Conservation (phyloP, 2,888 invertebrate species). For the Cheiracanthium punctorium region DNA sequence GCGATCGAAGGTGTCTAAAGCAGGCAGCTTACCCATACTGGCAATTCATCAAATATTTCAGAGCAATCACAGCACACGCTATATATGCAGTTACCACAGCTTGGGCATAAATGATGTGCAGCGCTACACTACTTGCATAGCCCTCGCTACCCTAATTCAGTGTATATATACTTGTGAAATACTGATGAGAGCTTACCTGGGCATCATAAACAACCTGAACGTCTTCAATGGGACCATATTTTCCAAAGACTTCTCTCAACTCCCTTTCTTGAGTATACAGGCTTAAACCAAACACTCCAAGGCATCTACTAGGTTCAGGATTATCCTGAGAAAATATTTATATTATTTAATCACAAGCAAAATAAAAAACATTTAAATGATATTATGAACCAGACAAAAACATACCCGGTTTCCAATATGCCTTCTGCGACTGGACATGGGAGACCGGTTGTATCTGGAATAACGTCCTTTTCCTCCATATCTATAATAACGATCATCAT, state of each 20-base stretch:
- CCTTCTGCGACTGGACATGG: slow-evolving; percentile 87
- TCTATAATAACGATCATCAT: slow-evolving; percentile 57
- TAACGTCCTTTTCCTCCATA: slow-evolving; percentile 57
- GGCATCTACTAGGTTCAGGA: slow-evolving; percentile 89
- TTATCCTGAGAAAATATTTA: slow-evolving; percentile 59
- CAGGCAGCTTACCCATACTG: too few species aligned
- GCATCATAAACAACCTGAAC: slow-evolving; percentile 97
- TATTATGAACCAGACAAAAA: neutral
- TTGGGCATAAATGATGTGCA: too few species aligned
- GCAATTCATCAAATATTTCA: too few species aligned
- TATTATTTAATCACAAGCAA: too few species aligned
- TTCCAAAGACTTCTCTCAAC: slow-evolving; percentile 92
- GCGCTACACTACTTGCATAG: too few species aligned
- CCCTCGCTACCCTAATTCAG: too few species aligned
- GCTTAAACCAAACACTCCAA: slow-evolving; percentile 96
- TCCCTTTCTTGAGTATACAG: slow-evolving; percentile 94
- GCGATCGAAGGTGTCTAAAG: too few species aligned
- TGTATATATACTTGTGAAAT: too few species aligned
- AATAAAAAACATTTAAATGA: neutral
- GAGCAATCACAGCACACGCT: too few species aligned
- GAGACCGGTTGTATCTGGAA: slow-evolving; percentile 84
- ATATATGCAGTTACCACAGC: too few species aligned
- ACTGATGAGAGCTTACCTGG: too few species aligned
- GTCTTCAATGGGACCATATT: slow-evolving; percentile 93
- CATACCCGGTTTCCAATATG: slow-evolving; percentile 85